A percentile compares a stretch with the other conserved stretches of the same genome.
These are phyloP conservation scores for Phalera bucephala DNA, from an alignment of 2,888 invertebrate species.

Conservation along the genomic window DNA sequence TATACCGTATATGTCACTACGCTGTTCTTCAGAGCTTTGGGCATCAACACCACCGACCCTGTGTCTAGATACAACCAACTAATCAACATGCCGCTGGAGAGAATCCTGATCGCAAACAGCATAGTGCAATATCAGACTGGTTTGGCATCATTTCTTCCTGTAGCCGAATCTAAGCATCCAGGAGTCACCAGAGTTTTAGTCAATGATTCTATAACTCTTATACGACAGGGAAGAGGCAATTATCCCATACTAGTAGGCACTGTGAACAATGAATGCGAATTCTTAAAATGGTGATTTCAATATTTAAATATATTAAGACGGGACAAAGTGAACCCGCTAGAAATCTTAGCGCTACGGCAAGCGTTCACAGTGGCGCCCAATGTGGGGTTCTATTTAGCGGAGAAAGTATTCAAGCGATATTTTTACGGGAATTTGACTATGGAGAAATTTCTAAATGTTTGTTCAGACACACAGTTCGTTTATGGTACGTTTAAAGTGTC, in stretches of 20 bases:
- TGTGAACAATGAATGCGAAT: slow-evolving; percentile 24
- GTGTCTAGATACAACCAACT: slow-evolving; percentile 29
- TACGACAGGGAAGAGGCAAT: slow-evolving; percentile 32
- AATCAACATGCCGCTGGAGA: slow-evolving; percentile 23
- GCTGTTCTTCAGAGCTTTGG: slow-evolving; percentile 58
- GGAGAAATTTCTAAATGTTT: slow-evolving; percentile 20
- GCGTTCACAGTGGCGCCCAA: slow-evolving; percentile 15
- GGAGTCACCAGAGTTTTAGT: slow-evolving; percentile 37
- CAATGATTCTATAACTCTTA: slow-evolving; percentile 34
- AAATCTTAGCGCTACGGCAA: slow-evolving; percentile 25
- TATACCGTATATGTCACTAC: slow-evolving; percentile 23
- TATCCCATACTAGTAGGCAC: slow-evolving; percentile 34
- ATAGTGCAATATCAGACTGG: slow-evolving; percentile 23
- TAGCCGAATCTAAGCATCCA: slow-evolving; percentile 27
- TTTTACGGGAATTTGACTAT: slow-evolving; percentile 23
- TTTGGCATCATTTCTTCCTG: slow-evolving; percentile 33
- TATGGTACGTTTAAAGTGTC: slow-evolving; percentile 36
- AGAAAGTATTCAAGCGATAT: slow-evolving; percentile 22
- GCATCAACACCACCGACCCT: slow-evolving; percentile 35
- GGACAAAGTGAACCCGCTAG: slow-evolving; percentile 36
- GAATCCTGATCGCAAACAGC: slow-evolving; percentile 42
- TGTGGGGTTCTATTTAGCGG: slow-evolving; percentile 18
- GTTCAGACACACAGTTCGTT: slow-evolving; percentile 25
- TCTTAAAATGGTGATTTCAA: slow-evolving; percentile 10
- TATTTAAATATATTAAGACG: slow-evolving; percentile 17